Percentiles rank a stretch among this genome's conserved stretches.
phyloP scores from a whole-genome alignment of 2,113 vertebrate species.

The Eudyptes chrysolophus region DNA sequence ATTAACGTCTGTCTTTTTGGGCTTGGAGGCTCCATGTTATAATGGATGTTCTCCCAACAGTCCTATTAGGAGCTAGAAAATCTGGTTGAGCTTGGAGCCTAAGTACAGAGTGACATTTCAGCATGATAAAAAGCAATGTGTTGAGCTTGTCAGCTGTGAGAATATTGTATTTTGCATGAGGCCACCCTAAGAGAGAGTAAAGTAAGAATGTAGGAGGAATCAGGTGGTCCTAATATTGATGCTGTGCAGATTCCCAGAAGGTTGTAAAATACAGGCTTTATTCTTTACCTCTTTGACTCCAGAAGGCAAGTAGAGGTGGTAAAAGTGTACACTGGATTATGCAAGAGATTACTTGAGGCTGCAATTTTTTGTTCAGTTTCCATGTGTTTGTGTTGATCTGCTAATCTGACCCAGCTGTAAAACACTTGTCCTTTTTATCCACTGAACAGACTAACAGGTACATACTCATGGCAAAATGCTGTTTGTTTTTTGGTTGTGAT shows the following conservation, averaged over 20 bases:
- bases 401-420: slow-evolving; percentile 12
- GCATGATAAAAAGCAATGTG: not conserved
- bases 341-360: not conserved
- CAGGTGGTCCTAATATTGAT: not conserved
- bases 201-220: not conserved
- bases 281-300: not conserved
- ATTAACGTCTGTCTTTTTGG: not conserved
- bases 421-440: slow-evolving; percentile 11
- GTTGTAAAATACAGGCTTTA: not conserved
- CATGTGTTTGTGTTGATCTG: not conserved
- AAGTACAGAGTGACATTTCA: not conserved
- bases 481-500: not conserved
- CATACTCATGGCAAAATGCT: not conserved
- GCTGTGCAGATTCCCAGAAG: not conserved
- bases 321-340: not conserved
- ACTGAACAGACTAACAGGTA: not conserved
- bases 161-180: not conserved
- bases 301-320: not conserved
- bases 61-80: slow-evolving; percentile 16
- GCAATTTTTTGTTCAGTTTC: not conserved
- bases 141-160: slow-evolving; percentile 14
- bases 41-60: slow-evolving; percentile 17
- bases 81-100: not conserved
- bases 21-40: not conserved
- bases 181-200: not conserved